Evolutionary conservation across 2,113 vertebrate genomes (phyloP).

Genomic region (Piaya cayana): DNA sequence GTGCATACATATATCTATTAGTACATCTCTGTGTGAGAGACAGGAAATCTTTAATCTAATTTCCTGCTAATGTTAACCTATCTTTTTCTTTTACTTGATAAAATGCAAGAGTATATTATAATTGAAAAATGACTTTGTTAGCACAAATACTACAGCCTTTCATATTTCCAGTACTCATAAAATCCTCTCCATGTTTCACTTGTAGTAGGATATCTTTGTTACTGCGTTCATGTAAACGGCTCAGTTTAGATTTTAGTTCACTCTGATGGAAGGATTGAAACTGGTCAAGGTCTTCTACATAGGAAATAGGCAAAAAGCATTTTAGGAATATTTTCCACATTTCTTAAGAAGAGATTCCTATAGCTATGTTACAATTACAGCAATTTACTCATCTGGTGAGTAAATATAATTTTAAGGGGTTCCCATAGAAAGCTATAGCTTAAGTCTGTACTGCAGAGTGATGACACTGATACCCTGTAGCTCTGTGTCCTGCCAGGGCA

Average conservation of each 20-base stretch:
- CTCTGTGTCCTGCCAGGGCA: not conserved
- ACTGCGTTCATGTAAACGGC: not conserved
- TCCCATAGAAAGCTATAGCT: not conserved
- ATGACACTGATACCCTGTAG: not conserved
- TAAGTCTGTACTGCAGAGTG: not conserved
- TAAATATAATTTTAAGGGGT: conserved; percentile 4
- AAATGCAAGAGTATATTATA: not conserved
- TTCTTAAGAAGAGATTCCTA: conserved; percentile 16
- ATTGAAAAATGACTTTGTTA: not conserved
- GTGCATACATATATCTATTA: not conserved
- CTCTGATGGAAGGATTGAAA: not conserved
- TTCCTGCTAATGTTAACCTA: not conserved
- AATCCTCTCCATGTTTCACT: not conserved
- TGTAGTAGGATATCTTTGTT: not conserved
- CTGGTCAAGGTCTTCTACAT: not conserved
- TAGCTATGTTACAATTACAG: conserved; percentile 13
- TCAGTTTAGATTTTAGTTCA: not conserved
- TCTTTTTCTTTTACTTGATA: not conserved
- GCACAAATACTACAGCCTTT: not conserved
- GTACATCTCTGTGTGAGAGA: not conserved
- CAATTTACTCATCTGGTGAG: not conserved
- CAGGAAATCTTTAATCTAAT: not conserved
- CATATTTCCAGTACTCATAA: not conserved
- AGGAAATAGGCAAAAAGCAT: conserved; percentile 25
- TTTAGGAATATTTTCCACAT: conserved; percentile 2